Base-by-base conservation (phyloP, 2,113 vertebrate genomes). In the Dromiciops gliroides region DNA sequence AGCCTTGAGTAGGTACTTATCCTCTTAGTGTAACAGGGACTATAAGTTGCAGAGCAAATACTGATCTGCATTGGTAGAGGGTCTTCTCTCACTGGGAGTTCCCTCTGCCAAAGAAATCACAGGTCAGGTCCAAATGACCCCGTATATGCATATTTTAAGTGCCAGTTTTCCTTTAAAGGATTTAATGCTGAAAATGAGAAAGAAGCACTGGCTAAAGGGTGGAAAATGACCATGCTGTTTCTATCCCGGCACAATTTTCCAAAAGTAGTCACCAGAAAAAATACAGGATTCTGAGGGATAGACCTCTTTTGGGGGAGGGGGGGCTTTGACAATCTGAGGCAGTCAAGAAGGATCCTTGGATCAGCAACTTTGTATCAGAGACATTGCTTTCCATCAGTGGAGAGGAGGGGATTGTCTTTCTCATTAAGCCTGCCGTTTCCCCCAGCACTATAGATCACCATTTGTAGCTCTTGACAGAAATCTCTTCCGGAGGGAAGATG, bases 401-500 rank as follows among this genome's bases (percentile, higher is more conserved):
- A 48, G n/a, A 94, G 22, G 44, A 52, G 31, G 52, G 67, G 14
- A 51, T 44, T 23, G 19, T 37, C 60, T 95, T n/a, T 75, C 44
- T 0, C 37, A 47, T 90, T 56, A 88, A 19, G 50, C 3, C 89
- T 83, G 25, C 56, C 92, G n/a, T 94, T 92, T 2, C 91, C 93
- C 91, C 95, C 91, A 47, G 56, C 94, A 50, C 91, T 50, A 96
- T 53, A 93, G 97, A 96, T 95, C 94, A 95, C 53, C 92, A 95
- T 93, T 93, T 95, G 92, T 92, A 90, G 95, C 92, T 94, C 94
- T 88, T 3, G 25, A 83, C 56, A 95, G 97, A 97, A 97, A 93
- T 96, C 96, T 96, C 94, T 97, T 97, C 93, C 26, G 28, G 89
- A 92, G 95, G 92, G 67, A 95, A 94, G 95, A 96, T 89, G 95